Evolutionary conservation across 2,888 invertebrate species (phyloP), one percentile per base, ranked within the genome.

Genomic region (Diaphora mendica): DNA sequence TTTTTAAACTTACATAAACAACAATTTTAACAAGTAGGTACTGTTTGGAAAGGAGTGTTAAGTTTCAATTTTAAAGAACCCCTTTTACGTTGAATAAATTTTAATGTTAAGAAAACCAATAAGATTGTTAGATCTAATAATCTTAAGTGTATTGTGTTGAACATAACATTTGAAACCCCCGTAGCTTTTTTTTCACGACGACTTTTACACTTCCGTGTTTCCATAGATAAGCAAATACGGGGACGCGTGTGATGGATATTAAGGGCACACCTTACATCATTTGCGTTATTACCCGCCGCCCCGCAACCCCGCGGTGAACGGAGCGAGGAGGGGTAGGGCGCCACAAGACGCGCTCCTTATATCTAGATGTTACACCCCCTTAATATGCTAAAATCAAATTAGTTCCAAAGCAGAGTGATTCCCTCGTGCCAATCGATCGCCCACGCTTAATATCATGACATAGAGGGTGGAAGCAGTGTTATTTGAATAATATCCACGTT

Each of bases 331-430:
- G 91, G 91, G 89, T 87, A 89, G 84, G 91, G 91, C 88, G 85
- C 84, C 87, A 85, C 90, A 93, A 94, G 94, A 94, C 93, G 93
- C 91, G 90, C 91, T 93, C 91, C 95, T 95, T 93, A 93, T 92
- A 93, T 93, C 94, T 94, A 93, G 93, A 94, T 93, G 91, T 90
- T 86, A 89, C 91, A 87, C 90, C 92, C 92, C 93, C 93, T 94
- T 95, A 95, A 95, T 95, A 95, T 95, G 95, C 95, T 95, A 95
- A 95, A 95, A 95, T 95, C 95, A 95, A 95, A 95, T 95, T 95
- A 95, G 95, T 95, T 95, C 89, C 92, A 91, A 93, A 91, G 91
- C 91, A 93, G 93, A 94, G 95, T 93, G 94, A 94, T 94, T 93
- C 94, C 90, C 91, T 86, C 88, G 85, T 85, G 86, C 80, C 85